These are phyloP conservation scores for Dinoponera quadriceps DNA, from an alignment of 1,140 invertebrate genomes.

Conservation along the genomic window DNA sequence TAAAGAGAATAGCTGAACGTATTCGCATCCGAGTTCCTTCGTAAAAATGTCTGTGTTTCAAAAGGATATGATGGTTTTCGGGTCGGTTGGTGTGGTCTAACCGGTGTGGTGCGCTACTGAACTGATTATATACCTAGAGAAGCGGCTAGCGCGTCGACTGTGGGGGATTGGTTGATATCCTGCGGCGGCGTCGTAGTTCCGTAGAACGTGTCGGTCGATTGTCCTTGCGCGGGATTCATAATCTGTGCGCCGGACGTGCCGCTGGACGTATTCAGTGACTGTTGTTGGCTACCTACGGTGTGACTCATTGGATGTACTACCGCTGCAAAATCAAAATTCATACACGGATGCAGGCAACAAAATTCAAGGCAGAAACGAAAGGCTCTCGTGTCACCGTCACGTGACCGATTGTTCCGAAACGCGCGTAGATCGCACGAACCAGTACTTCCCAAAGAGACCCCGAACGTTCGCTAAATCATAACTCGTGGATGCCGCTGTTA, in stretches of 20 bases:
- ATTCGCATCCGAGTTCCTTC: conserved; percentile 4
- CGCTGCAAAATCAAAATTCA: conserved; percentile 80
- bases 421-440: neutral
- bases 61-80: conserved; percentile 9
- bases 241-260: conserved; percentile 80
- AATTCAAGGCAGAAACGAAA: conserved; percentile 44
- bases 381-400: conserved; percentile 20
- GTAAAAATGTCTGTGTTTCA: neutral
- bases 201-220: conserved; percentile 82
- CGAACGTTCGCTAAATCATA: neutral
- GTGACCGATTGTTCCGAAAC: conserved; percentile 59
- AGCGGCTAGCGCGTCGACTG: conserved; percentile 80
- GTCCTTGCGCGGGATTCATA: conserved; percentile 80
- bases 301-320: conserved; percentile 84
- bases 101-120: neutral
- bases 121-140: conserved; percentile 75
- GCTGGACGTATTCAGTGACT: conserved; percentile 78
- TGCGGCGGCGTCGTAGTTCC: conserved; percentile 82
- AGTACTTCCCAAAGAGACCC: neutral
- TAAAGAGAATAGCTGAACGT: neutral
- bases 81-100: neutral
- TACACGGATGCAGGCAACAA: conserved; percentile 72
- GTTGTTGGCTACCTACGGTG: conserved; percentile 82
- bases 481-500: too few species aligned
- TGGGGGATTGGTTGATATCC: conserved; percentile 82